A percentile compares a stretch with the other conserved stretches of the same genome.
Conservation (phyloP, 2,113 vertebrate genomes). For the Salvator merianae region DNA sequence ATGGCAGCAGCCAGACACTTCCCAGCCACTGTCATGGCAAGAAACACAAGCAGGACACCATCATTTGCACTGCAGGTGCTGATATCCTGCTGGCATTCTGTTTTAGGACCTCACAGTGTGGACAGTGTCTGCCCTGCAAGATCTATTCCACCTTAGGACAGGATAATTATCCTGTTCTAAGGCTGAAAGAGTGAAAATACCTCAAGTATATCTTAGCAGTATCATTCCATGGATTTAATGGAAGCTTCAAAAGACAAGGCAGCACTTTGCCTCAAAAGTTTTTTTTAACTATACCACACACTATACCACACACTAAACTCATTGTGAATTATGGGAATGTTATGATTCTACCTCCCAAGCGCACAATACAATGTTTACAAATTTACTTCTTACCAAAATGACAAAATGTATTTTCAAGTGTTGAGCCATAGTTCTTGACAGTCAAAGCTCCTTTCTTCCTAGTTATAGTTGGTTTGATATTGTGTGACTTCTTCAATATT, state of each 20-base stretch:
- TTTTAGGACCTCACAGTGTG: no score
- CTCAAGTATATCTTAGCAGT: neutral
- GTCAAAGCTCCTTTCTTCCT: neutral
- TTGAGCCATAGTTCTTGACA: neutral
- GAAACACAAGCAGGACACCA: no score
- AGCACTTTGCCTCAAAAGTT: neutral
- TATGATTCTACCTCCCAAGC: neutral
- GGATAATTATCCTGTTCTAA: no score
- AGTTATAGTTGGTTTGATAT: constrained; percentile 6
- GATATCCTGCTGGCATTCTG: no score
- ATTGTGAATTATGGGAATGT: constrained; percentile 1
- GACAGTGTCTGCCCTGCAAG: no score
- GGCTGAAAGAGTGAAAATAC: no score
- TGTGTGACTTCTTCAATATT: neutral
- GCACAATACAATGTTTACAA: neutral
- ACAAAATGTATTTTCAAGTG: neutral
- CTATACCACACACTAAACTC: neutral
- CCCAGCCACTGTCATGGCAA: no score
- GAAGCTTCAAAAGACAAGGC: neutral
- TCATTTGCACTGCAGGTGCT: no score
- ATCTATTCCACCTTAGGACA: no score
- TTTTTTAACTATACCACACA: neutral
- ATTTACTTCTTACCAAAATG: neutral
- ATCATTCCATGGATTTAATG: neutral
- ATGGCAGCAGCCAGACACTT: no score